These are phyloP conservation scores for Drosophila tropicalis DNA, from an alignment of 1,140 invertebrate genomes.

Conservation along the genomic window DNA sequence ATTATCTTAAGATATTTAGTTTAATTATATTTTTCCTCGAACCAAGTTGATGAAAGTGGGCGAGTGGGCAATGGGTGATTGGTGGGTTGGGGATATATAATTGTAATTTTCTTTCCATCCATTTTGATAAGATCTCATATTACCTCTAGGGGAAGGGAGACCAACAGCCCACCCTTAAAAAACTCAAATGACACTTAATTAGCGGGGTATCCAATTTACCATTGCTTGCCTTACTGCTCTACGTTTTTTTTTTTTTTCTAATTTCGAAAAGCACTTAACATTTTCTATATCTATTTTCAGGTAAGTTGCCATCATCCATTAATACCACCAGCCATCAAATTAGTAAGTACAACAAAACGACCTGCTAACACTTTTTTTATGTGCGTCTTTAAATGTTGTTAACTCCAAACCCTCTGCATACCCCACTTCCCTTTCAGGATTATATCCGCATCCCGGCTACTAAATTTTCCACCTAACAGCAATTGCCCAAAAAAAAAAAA, in stretches of 20 bases:
- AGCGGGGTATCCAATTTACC: constrained; percentile 12
- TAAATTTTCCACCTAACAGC: not conserved
- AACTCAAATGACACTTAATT: constrained; percentile 29
- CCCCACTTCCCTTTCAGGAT: not conserved
- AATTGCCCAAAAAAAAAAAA: not conserved
- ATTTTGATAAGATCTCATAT: constrained; percentile 7
- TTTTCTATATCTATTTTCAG: constrained; percentile 54
- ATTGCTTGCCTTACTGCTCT: too few relatives aligned
- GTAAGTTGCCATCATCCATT: constrained; percentile 80
- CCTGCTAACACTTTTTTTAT: constrained; percentile 77
- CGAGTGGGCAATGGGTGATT: too few relatives aligned
- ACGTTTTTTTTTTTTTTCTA: constrained; percentile 26
- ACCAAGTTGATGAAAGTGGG: too few relatives aligned
- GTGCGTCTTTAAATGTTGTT: constrained; percentile 71
- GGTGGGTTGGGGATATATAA: not conserved
- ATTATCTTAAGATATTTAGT: constrained; percentile 14
- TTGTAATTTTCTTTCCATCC: constrained; percentile 2
- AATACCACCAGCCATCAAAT: constrained; percentile 79
- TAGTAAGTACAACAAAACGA: constrained; percentile 80
- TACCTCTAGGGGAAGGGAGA: not conserved
- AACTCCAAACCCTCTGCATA: constrained; percentile 8
- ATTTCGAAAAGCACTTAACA: constrained; percentile 36
- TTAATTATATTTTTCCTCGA: not conserved
- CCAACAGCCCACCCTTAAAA: not conserved
- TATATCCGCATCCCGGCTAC: not conserved